These are phyloP conservation scores for Sebastes variabilis DNA, from an alignment of 2,797 vertebrate genomes.

Conservation along the genomic window DNA sequence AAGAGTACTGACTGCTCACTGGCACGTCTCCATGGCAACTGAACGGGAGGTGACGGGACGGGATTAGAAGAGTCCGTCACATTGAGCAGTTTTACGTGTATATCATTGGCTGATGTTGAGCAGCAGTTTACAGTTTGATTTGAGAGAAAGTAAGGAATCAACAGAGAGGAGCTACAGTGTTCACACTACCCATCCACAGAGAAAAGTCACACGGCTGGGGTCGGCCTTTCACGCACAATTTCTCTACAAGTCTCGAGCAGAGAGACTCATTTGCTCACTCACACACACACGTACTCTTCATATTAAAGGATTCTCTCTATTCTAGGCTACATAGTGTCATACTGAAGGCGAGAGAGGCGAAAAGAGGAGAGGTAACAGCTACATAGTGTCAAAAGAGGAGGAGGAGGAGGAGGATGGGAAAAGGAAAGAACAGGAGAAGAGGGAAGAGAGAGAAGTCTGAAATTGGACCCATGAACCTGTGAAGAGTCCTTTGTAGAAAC, in stretches of 20 bases:
- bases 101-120: constrained; percentile 78
- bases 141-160: constrained; percentile 67
- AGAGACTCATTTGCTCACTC: constrained; percentile 32
- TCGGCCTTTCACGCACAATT: constrained; percentile 47
- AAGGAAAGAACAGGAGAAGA: constrained; percentile 52
- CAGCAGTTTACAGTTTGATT: constrained; percentile 81
- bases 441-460: constrained; percentile 66
- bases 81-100: constrained; percentile 61
- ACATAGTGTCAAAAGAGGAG: constrained; percentile 73
- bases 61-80: constrained; percentile 43
- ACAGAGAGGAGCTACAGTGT: constrained; percentile 76
- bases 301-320: constrained; percentile 73
- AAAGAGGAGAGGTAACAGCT: constrained; percentile 72
- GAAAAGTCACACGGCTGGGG: constrained; percentile 62
- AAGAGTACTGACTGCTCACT: constrained; percentile 52
- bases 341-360: constrained; percentile 75
- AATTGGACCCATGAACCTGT: constrained; percentile 81
- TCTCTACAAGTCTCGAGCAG: constrained; percentile 32
- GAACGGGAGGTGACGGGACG: constrained; percentile 51
- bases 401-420: constrained; percentile 1
- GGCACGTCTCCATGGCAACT: constrained; percentile 67
- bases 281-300: constrained; percentile 39
- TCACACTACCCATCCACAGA: constrained; percentile 73
- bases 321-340: constrained; percentile 81
- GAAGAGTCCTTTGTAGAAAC: constrained; percentile 76